Conservation (phyloP, 2,888 invertebrate genomes). For the Uropetala carovei region DNA sequence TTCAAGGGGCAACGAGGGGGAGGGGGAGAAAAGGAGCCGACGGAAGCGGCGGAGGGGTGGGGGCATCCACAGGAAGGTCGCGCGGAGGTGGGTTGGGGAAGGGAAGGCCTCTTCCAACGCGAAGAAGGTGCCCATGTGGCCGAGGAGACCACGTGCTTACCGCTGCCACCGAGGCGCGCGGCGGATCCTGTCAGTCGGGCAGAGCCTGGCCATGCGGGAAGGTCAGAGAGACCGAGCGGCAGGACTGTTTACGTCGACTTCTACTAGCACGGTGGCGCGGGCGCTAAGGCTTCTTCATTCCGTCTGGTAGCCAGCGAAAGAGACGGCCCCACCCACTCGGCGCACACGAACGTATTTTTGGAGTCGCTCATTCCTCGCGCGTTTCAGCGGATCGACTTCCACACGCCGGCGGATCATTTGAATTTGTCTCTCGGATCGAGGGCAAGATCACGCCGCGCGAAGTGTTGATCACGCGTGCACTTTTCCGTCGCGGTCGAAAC, state of each 20-base stretch:
- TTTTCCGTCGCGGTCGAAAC: slow-evolving; percentile 1
- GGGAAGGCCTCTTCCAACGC: slow-evolving; percentile 6
- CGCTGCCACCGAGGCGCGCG: slow-evolving; percentile 38
- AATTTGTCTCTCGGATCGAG: slow-evolving; percentile 42
- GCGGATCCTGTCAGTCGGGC: slow-evolving; percentile 59
- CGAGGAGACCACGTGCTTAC: slow-evolving; percentile 45
- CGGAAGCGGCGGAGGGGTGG: slow-evolving; percentile 42
- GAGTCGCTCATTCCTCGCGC: background rate
- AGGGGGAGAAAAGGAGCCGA: background rate
- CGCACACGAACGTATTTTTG: background rate
- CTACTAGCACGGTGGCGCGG: slow-evolving; percentile 44
- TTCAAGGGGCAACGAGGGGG: slow-evolving; percentile 2
- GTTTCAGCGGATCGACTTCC: background rate
- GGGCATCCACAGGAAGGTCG: slow-evolving; percentile 39
- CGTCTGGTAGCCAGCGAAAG: slow-evolving; percentile 24
- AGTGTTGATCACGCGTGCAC: slow-evolving; percentile 29
- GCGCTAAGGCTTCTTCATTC: slow-evolving; percentile 31
- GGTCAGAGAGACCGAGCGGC: slow-evolving; percentile 43
- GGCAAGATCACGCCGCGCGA: slow-evolving; percentile 2
- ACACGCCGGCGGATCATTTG: background rate
- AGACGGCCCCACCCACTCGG: slow-evolving; percentile 49
- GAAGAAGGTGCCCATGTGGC: slow-evolving; percentile 6
- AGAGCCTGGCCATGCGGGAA: slow-evolving; percentile 63
- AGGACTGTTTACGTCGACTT: slow-evolving; percentile 49
- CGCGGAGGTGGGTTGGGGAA: slow-evolving; percentile 41